phyloP scores from a whole-genome alignment of 30 jellyfish, hydroid and myxozoan genomes.

The Haliclystus octoradiatus region DNA sequence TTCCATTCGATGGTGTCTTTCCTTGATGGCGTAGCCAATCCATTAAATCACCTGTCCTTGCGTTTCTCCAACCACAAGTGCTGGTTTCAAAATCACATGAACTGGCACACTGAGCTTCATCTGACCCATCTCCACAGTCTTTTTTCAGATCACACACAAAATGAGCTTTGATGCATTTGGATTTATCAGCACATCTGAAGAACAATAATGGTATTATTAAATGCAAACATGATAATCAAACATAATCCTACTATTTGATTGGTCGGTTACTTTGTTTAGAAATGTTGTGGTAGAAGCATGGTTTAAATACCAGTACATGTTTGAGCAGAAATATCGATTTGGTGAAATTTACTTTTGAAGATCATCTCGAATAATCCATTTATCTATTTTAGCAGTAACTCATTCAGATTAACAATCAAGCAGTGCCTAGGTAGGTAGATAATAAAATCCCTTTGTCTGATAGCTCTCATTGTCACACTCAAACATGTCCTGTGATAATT shows the following conservation, averaged over 20 bases:
- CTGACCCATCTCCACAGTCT: constrained; percentile 83
- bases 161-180: constrained; percentile 54
- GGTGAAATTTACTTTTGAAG: too few relatives aligned
- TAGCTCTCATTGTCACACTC: too few relatives aligned
- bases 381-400: too few relatives aligned
- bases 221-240: neutral
- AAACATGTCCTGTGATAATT: too few relatives aligned
- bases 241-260: too few relatives aligned
- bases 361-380: too few relatives aligned
- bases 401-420: too few relatives aligned
- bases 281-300: neutral
- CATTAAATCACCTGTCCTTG: constrained; percentile 66
- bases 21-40: constrained; percentile 97
- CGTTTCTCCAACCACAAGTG: constrained; percentile 73
- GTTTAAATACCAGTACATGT: too few relatives aligned
- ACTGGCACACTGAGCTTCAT: constrained; percentile 78
- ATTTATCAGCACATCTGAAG: constrained; percentile 57
- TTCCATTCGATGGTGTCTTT: constrained; percentile 85
- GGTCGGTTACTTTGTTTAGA: too few relatives aligned
- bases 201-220: neutral
- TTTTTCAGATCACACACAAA: constrained; percentile 61
- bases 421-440: too few relatives aligned
- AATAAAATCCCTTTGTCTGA: too few relatives aligned
- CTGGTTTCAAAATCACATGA: constrained; percentile 79
- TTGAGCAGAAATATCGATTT: too few relatives aligned